phyloP scores from a whole-genome alignment of 2,888 invertebrate species.

The Cheilosia vernalis region DNA sequence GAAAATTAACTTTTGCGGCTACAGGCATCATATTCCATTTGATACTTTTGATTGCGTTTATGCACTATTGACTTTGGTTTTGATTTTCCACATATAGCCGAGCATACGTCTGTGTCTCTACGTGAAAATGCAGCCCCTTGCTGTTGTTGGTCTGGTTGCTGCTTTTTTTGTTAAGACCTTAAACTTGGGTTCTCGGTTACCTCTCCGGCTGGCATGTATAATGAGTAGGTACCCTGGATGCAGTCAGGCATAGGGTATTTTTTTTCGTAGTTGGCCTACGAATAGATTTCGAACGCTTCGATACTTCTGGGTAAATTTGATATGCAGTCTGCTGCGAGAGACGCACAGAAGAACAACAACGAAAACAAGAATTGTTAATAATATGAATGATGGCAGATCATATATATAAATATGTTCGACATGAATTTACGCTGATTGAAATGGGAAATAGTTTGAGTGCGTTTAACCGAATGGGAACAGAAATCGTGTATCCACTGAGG shows the following conservation, averaged over 20 bases:
- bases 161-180: slow-evolving; percentile 56
- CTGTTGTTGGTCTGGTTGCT: slow-evolving; percentile 34
- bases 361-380: slow-evolving; percentile 59
- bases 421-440: slow-evolving; percentile 69
- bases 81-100: slow-evolving; percentile 59
- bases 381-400: slow-evolving; percentile 64
- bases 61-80: slow-evolving; percentile 70
- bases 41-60: slow-evolving; percentile 74
- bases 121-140: slow-evolving; percentile 47
- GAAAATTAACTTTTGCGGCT: slow-evolving; percentile 74
- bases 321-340: slow-evolving; percentile 34
- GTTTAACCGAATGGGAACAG: slow-evolving; percentile 28
- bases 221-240: slow-evolving; percentile 12
- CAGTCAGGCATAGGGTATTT: slow-evolving; percentile 39
- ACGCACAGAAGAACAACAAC: slow-evolving; percentile 38
- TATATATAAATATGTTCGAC: slow-evolving; percentile 67
- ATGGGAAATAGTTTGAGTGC: slow-evolving; percentile 61
- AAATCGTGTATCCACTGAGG: slow-evolving; percentile 23
- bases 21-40: slow-evolving; percentile 74
- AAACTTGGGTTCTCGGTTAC: slow-evolving; percentile 64
- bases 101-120: slow-evolving; percentile 15
- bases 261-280: slow-evolving; percentile 39
- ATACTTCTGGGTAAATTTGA: slow-evolving; percentile 57
- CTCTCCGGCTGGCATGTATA: slow-evolving; percentile 14
- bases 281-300: slow-evolving; percentile 59